Evolutionary conservation across 2,113 vertebrate species (phyloP).

Genomic region (human): GRCh38 chr11:58843501-58844000

Average conservation of each 20-base stretch:
- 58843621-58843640: neutral
- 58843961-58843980: neutral
- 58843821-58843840: neutral
- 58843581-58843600: neutral
- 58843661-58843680: neutral
- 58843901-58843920: neutral
- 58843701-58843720: neutral
- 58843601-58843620: neutral
- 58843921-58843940: neutral
- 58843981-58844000: neutral
- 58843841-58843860: neutral
- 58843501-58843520: neutral
- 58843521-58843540: neutral
- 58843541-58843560: neutral
- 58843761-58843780: neutral
- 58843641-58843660: neutral
- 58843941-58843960: neutral
- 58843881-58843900: neutral
- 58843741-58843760: neutral
- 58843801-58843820: too few relatives aligned
- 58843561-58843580: neutral
- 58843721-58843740: too few relatives aligned
- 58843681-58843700: neutral
- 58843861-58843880: neutral
- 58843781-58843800: neutral